Percentiles rank a stretch among this genome's conserved stretches.
These are phyloP conservation scores for Pachydiplax longipennis DNA, from an alignment of 2,888 invertebrate genomes.

Conservation along the genomic window DNA sequence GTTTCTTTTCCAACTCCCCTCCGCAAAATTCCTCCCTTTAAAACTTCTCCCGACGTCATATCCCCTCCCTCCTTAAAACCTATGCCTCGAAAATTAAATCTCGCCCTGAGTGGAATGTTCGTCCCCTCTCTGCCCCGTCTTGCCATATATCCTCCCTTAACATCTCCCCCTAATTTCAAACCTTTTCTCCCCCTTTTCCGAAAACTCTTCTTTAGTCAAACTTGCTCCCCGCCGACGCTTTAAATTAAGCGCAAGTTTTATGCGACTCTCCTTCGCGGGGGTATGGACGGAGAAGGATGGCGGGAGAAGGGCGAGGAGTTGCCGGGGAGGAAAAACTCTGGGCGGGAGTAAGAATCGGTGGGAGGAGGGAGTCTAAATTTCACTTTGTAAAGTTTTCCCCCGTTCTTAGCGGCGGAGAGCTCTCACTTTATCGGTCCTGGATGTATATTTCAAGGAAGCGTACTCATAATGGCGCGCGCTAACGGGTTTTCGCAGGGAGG, in stretches of 20 bases:
- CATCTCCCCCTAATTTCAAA: background rate
- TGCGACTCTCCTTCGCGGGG: background rate
- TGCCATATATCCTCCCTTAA: constrained; percentile 1
- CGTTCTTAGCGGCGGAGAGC: constrained; percentile 23
- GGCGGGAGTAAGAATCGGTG: constrained; percentile 3
- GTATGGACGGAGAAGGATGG: background rate
- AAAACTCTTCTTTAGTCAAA: constrained; percentile 27
- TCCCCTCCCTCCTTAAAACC: constrained; percentile 20
- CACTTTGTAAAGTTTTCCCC: constrained; percentile 37
- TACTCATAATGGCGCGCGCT: constrained; percentile 14
- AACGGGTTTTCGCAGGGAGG: background rate
- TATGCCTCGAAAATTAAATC: constrained; percentile 39
- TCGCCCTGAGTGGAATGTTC: constrained; percentile 30
- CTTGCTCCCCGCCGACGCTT: constrained; percentile 27
- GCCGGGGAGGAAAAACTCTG: background rate
- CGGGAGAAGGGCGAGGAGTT: background rate
- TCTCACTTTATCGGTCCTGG: constrained; percentile 23
- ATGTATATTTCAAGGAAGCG: constrained; percentile 25
- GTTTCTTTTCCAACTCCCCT: background rate
- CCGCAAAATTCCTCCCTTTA: background rate
- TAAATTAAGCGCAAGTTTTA: constrained; percentile 43
- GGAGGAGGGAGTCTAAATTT: constrained; percentile 20
- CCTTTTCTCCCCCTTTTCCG: background rate
- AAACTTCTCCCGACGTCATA: background rate
- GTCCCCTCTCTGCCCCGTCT: background rate